A percentile compares a stretch with the other conserved stretches of the same genome.
Conservation (phyloP, 2,888 invertebrate genomes). For the Apodemia duryi region DNA sequence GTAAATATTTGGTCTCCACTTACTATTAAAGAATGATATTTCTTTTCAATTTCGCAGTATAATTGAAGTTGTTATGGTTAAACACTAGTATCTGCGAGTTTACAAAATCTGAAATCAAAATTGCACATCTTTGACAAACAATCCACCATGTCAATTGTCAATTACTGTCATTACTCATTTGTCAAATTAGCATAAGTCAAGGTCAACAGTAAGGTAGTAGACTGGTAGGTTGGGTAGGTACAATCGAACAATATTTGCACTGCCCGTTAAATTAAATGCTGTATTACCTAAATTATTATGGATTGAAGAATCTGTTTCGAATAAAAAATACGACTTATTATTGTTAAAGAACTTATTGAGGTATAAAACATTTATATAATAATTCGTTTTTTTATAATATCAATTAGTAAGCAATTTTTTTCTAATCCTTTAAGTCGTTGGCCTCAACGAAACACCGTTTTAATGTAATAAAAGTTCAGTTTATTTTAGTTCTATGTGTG, state of each 20-base stretch:
- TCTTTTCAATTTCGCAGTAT: not conserved
- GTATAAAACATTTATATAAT: not conserved
- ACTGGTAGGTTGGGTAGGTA: too few species aligned
- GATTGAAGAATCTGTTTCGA: not conserved
- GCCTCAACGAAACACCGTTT: not conserved
- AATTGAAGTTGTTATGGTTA: not conserved
- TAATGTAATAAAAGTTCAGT: not conserved
- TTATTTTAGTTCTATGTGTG: not conserved
- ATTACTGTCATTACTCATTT: not conserved
- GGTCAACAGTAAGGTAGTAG: too few species aligned
- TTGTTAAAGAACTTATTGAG: not conserved
- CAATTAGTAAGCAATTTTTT: too few species aligned
- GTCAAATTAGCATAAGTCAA: conserved; percentile 1
- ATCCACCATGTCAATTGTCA: not conserved
- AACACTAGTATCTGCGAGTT: not conserved
- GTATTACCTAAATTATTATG: too few species aligned
- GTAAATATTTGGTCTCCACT: not conserved
- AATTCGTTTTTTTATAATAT: too few species aligned
- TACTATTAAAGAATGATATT: not conserved
- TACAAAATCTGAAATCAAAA: not conserved
- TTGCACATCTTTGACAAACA: conserved; percentile 4
- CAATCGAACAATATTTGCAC: not conserved
- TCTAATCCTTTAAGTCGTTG: too few species aligned
- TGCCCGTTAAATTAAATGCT: too few species aligned
- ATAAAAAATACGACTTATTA: not conserved